Conservation (phyloP, 2,113 vertebrate genomes). For the Myrmecobius fasciatus region DNA sequence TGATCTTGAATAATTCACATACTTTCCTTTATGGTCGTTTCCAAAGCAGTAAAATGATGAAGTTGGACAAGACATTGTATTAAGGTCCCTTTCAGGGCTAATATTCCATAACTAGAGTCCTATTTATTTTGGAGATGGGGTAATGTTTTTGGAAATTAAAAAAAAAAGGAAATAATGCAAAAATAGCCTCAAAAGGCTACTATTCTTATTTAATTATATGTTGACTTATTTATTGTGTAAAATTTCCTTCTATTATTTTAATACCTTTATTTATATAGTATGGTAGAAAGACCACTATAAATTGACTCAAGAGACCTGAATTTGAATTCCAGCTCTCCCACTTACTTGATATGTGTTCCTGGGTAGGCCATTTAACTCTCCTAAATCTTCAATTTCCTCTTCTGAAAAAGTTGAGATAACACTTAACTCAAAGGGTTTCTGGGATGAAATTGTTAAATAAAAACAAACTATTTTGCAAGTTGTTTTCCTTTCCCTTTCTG, state of each 20-base stretch:
- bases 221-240: not conserved
- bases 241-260: not conserved
- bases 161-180: not conserved
- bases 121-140: not conserved
- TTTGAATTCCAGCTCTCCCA: not conserved
- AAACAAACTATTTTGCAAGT: not conserved
- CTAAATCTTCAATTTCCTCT: not conserved
- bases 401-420: not conserved
- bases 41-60: not conserved
- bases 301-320: not conserved
- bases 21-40: not conserved
- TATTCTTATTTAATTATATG: not conserved
- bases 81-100: not conserved
- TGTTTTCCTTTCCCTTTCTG: not conserved
- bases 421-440: not conserved
- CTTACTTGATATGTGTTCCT: not conserved
- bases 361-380: not conserved
- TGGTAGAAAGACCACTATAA: not conserved
- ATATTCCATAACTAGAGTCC: not conserved
- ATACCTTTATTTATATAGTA: not conserved
- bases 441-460: not conserved
- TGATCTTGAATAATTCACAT: not conserved
- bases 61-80: not conserved
- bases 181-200: not conserved
- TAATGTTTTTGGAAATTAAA: not conserved